These are phyloP conservation scores for Drosophila malerkotliana DNA, from an alignment of 1,140 invertebrate genomes.

Conservation along the genomic window DNA sequence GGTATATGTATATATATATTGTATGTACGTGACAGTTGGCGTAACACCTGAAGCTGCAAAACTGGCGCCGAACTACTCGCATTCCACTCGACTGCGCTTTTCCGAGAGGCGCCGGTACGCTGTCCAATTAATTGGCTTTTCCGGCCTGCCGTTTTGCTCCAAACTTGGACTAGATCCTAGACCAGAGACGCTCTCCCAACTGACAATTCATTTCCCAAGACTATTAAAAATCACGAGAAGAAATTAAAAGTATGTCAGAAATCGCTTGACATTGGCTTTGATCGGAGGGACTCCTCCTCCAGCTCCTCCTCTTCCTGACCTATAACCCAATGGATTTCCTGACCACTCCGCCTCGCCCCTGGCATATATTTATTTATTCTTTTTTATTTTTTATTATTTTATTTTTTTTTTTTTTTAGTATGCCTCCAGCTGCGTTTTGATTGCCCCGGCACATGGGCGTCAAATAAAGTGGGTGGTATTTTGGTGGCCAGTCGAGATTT, in stretches of 20 bases:
- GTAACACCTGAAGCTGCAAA: slow-evolving; percentile 19
- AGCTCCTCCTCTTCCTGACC: background rate
- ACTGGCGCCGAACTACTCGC: slow-evolving; percentile 10
- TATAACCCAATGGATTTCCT: slow-evolving; percentile 11
- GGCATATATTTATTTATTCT: no score
- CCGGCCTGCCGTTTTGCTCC: slow-evolving; percentile 28
- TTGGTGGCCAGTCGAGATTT: background rate
- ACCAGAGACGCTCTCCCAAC: background rate
- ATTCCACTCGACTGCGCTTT: slow-evolving; percentile 62
- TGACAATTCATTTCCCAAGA: slow-evolving; percentile 55
- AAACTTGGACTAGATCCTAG: slow-evolving; percentile 3
- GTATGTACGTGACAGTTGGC: slow-evolving; percentile 33
- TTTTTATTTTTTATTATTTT: slow-evolving; percentile 11
- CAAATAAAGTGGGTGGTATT: background rate
- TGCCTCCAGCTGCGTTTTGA: slow-evolving; percentile 54
- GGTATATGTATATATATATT: background rate
- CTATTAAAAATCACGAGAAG: background rate
- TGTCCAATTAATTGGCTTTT: slow-evolving; percentile 82
- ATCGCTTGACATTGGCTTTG: slow-evolving; percentile 23
- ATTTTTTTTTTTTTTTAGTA: slow-evolving; percentile 48
- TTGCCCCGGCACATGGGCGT: slow-evolving; percentile 24
- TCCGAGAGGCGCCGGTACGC: slow-evolving; percentile 40
- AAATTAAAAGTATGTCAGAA: background rate
- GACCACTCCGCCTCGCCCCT: slow-evolving; percentile 9
- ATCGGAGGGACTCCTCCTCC: slow-evolving; percentile 22